Conservation (phyloP, 2,113 vertebrate species). For the Upupa epops region DNA sequence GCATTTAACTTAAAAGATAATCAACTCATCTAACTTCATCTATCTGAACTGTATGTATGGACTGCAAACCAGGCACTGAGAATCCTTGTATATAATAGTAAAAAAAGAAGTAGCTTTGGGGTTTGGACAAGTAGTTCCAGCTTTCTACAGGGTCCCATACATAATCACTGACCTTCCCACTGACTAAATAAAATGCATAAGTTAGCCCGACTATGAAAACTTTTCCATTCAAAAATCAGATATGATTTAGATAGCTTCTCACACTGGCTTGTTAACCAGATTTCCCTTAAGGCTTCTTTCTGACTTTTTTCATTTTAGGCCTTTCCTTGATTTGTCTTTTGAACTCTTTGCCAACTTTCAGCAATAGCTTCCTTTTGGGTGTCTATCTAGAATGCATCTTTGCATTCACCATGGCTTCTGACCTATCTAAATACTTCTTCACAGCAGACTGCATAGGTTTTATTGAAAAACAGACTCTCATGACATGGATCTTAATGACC, state of each 20-base stretch:
- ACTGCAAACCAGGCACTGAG: neutral
- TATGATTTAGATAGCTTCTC: neutral
- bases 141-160: neutral
- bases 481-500: neutral
- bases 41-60: accelerated
- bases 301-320: neutral
- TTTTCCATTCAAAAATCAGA: neutral
- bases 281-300: neutral
- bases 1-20: neutral
- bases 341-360: neutral
- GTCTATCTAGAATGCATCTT: neutral
- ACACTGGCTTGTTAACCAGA: neutral
- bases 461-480: neutral
- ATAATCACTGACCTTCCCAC: neutral
- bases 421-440: neutral
- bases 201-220: neutral
- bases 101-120: neutral
- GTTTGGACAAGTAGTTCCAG: neutral
- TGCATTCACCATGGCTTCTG: neutral
- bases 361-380: neutral
- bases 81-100: neutral
- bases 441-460: neutral
- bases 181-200: neutral
- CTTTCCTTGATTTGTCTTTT: neutral
- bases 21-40: neutral